Base-by-base conservation (phyloP, 1,140 invertebrate genomes). In the Drosophila watanabei region DNA sequence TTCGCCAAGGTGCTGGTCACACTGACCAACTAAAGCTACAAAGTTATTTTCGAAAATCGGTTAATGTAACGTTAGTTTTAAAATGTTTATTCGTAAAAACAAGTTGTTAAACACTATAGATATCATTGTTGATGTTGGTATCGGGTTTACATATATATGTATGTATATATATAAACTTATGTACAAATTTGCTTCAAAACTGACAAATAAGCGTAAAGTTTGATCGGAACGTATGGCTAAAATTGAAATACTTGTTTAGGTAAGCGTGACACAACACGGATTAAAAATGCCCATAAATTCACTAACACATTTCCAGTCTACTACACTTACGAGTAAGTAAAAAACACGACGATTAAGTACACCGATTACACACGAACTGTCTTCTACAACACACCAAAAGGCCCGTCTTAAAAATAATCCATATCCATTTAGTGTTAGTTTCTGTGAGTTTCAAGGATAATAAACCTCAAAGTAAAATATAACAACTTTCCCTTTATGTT, bases 231-330 rank as follows among this genome's bases (percentile, higher is more conserved):
- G 62, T 75, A 69, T 64, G 71, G 68, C 64, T 69, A 80, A 88
- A 83, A 70, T 61, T 65, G 62, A 80, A 71, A 28, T 80, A 77
- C 59, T 79, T 68, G 20, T 57, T 43, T 79, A 51, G 54, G 37
- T 79, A 54, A 51, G 58, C 73, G 80, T 82, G 69, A 62, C 75
- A 79, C 65, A 87, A 82, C 75, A 88, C 76, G 72, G 52, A 80
- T 89, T 76, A 52, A 86, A 86, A 88, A 88, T 87, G 75, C 65
- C 80, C 65, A 56, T 82, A 69, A 60, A 60, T 58, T 78, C 75
- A 79, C 75, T 78, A 78, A 76, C 75, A 78, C 75, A 70, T 79
- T 79, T 79, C 64, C 75, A 79, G 75, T 79, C 64, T 79, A 62
- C 75, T 56, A 79, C 46, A 79, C 64, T 79, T 79, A 57, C 46